Conservation (phyloP, 2,888 invertebrate genomes). For the Lepidonotus clava region DNA sequence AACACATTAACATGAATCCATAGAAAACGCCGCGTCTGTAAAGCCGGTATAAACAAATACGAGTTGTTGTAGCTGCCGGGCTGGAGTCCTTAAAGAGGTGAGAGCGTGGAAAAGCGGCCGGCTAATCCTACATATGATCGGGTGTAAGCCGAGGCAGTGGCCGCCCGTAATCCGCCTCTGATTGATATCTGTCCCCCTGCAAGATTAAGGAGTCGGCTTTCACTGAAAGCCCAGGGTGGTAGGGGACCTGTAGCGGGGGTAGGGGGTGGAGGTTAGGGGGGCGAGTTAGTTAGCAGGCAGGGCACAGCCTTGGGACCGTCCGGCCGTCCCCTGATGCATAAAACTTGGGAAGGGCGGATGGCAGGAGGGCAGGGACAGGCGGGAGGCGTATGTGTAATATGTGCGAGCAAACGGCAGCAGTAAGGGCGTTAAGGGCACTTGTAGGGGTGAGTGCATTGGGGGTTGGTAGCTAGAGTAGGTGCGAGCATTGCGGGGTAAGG, state of each 20-base stretch:
- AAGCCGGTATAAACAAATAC: conserved; percentile 19
- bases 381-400: too few relatives aligned
- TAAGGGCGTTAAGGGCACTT: too few relatives aligned
- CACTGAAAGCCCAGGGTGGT: background rate
- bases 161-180: conserved; percentile 22
- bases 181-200: background rate
- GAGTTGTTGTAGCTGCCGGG: background rate
- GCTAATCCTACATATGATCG: background rate
- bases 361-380: too few relatives aligned
- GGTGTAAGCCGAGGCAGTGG: conserved; percentile 25
- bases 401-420: too few relatives aligned
- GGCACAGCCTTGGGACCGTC: too few relatives aligned
- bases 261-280: background rate
- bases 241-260: background rate
- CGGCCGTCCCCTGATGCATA: too few relatives aligned
- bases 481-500: too few relatives aligned
- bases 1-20: conserved; percentile 31
- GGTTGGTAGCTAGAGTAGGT: too few relatives aligned
- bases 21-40: background rate
- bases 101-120: background rate
- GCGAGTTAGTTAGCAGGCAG: background rate
- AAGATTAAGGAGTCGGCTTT: background rate
- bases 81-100: background rate
- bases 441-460: too few relatives aligned
- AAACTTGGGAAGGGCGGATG: too few relatives aligned